phyloP scores from a whole-genome alignment of 1,140 invertebrate species.

The Spodoptera litura region DNA sequence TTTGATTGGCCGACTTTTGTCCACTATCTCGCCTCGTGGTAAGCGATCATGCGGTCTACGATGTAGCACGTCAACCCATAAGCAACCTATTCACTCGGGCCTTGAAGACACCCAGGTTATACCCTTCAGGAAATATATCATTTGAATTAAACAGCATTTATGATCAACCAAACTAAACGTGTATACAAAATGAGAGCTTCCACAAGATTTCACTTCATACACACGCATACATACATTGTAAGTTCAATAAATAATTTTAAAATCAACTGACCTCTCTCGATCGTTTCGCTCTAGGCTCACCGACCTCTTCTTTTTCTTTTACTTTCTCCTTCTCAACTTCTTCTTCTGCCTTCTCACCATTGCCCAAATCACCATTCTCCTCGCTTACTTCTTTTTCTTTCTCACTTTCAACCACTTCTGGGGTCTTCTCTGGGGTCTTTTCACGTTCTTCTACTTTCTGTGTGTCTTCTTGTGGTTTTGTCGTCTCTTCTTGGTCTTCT shows the following conservation, averaged over 20 bases:
- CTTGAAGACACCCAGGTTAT: too few relatives aligned
- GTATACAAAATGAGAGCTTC: too few relatives aligned
- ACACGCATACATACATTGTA: too few relatives aligned
- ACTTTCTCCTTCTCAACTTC: conserved; percentile 44
- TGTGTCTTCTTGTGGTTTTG: conserved; percentile 50
- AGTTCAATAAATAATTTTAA: not conserved
- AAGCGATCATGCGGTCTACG: too few relatives aligned
- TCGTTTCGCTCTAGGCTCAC: conserved; percentile 76
- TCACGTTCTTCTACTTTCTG: conserved; percentile 33
- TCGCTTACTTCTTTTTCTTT: conserved; percentile 45
- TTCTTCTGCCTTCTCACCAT: not conserved
- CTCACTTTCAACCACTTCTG: conserved; percentile 45
- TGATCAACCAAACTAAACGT: too few relatives aligned
- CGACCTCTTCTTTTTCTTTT: conserved; percentile 57
- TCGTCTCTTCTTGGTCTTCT: conserved; percentile 48
- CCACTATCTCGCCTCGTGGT: too few relatives aligned
- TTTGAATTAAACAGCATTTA: too few relatives aligned
- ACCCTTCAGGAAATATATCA: too few relatives aligned
- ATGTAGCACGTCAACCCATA: too few relatives aligned
- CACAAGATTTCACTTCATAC: too few relatives aligned
- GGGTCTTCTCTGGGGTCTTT: conserved; percentile 24
- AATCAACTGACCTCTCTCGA: conserved; percentile 72
- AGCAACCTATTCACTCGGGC: too few relatives aligned
- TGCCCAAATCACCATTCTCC: conserved; percentile 34
- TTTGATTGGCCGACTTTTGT: too few relatives aligned